Evolutionary conservation across 2,888 invertebrate genomes (phyloP), one percentile per base, ranked within the genome.

Genomic region (Drosophila subquinaria): DNA sequence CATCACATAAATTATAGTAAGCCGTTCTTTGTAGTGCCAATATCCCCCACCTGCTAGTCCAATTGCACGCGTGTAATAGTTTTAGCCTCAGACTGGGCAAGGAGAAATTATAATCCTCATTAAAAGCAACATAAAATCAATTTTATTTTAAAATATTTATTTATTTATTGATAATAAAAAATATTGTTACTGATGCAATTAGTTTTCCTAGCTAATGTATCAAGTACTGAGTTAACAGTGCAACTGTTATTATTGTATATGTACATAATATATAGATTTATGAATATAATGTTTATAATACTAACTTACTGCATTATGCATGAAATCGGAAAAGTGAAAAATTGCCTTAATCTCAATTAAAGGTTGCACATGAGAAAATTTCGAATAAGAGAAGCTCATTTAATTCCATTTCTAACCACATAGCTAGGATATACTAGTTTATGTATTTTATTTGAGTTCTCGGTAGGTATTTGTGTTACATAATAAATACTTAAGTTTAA

Each of bases 171-270:
- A 40, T 40, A 40, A 38, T 38, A n/a, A n/a, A n/a, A 38, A 20
- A 10, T 10, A 10, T 9, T 20, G 4, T 17, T 17, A 17, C 4
- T 8, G 8, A 9, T 40, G 40, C 15, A 48, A 35, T 47, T 30
- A 51, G 9, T 15, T 70, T 45, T 64, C 13, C 52, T 63, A 72
- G n/a, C 36, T 64, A 67, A 43, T 45, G 20, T 62, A 67, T 79
- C 66, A 73, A 68, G 62, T 73, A 65, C 55, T 70, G 42, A 73
- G 48, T 61, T 73, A 66, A 73, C 73, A 76, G 60, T 52, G 50
- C 23, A 35, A 13, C 45, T 56, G 27, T 55, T 64, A 45, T 20
- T 45, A 78, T 73, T 65, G 33, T 42, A 77, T 76, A 57, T 51
- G 35, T 9, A n/a, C 45, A 59, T 40, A 42, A 15, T 38, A 20